A percentile compares a stretch with the other conserved stretches of the same genome.
Evolutionary conservation across 2,888 invertebrate species (phyloP).

Genomic region (Mechanitis messenoides): DNA sequence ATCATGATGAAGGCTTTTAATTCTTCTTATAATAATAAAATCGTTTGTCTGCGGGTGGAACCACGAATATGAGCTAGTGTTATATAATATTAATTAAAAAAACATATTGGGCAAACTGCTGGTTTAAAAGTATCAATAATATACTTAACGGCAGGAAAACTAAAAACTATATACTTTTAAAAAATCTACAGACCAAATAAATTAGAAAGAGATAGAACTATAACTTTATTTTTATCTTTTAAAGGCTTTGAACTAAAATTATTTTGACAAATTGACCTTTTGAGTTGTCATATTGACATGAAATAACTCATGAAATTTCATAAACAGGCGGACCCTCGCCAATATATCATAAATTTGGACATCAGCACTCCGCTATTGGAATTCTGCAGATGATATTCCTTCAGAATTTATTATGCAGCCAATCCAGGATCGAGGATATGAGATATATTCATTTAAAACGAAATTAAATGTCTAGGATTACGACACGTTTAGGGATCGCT

Average conservation of each 20-base stretch:
- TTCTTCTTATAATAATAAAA: no score
- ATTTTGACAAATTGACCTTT: background rate
- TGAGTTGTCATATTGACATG: slow-evolving; percentile 23
- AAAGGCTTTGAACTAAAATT: background rate
- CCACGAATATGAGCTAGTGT: no score
- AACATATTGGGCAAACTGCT: no score
- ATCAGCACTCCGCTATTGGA: slow-evolving; percentile 64
- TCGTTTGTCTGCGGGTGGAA: no score
- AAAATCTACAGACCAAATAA: no score
- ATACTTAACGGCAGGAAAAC: no score
- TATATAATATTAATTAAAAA: no score
- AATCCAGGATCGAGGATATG: slow-evolving; percentile 51
- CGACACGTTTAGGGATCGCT: slow-evolving; percentile 51
- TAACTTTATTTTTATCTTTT: no score
- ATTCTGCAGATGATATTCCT: slow-evolving; percentile 64
- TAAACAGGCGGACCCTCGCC: slow-evolving; percentile 58
- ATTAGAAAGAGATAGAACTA: no score
- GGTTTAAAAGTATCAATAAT: no score
- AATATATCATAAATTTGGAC: slow-evolving; percentile 71
- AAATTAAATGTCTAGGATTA: slow-evolving; percentile 65
- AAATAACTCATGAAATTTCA: slow-evolving; percentile 68
- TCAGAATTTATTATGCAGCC: slow-evolving; percentile 55
- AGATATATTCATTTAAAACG: slow-evolving; percentile 62
- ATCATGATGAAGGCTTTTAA: no score
- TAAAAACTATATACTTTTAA: no score